Base-by-base conservation (phyloP, 1,140 invertebrate genomes). In the Druon quercuslanigerum region DNA sequence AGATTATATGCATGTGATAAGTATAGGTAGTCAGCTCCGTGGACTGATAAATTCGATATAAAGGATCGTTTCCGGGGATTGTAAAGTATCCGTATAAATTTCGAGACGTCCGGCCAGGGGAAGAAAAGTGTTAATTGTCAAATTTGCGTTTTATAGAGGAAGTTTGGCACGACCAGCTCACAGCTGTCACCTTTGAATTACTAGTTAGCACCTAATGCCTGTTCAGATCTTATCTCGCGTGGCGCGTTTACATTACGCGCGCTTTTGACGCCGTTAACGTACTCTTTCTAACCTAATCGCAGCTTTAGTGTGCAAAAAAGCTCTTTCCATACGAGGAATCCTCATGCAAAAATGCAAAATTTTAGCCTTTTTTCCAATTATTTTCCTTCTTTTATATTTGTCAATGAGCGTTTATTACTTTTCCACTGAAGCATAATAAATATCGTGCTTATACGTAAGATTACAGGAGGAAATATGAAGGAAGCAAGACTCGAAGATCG, bases 91-190 rank as follows among this genome's bases (percentile, higher is more conserved):
- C 3, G 11, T 40, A 66, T 66, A 66, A 66, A 66, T 40, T 66
- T 66, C 8, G 40, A 9, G 33, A 40, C 60, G 13, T 66, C 60
- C 60, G 60, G 33, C 6, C 40, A 40, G 25, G 33, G 25, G 12
- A 50, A 33, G 72, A 74, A 76, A 70, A 83, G 87, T 79, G 85
- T 85, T 85, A 86, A 88, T 87, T 83, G 85, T 82, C 66, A 75
- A 85, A 87, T 85, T 86, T 85, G 84, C 86, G 79, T 88, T 86
- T 88, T 85, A 85, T 82, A 75, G 80, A 84, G 84, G 83, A 84
- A 87, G 81, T 80, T 71, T 17, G 50, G 51, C 14, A 52, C 57
- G 14, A n/a, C 60, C 33, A 40, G 33, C 7, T 66, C 71, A 73
- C 74, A 70, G 57, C 56, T 76, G 74, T 73, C 57, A 60, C 40